phyloP scores from a whole-genome alignment of 2,797 vertebrate genomes.

The Eulemur albifrons region DNA sequence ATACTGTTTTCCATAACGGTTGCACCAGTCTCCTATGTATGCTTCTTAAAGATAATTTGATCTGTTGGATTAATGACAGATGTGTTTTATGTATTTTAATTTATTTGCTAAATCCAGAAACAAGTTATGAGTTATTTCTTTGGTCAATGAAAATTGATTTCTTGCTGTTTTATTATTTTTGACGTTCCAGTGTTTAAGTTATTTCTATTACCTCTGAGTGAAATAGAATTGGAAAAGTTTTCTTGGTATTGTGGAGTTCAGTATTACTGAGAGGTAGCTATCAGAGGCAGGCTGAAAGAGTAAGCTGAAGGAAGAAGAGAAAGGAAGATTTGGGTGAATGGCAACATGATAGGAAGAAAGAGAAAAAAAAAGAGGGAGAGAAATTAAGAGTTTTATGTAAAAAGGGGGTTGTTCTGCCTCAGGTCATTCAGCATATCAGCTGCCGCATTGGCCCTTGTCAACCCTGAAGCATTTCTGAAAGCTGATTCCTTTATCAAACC shows the following conservation, averaged over 20 bases:
- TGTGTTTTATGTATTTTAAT: constrained; percentile 13
- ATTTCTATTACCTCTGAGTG: neutral
- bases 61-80: neutral
- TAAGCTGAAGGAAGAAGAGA: neutral
- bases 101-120: constrained; percentile 18
- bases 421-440: neutral
- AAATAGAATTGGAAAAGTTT: neutral
- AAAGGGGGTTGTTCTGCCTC: neutral
- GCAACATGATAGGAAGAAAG: no score
- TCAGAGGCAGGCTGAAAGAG: neutral
- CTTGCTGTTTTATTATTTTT: neutral
- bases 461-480: neutral
- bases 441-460: neutral
- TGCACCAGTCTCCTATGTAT: neutral
- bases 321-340: neutral
- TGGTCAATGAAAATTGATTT: neutral
- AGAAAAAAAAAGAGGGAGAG: no score
- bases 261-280: neutral
- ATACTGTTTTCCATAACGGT: neutral
- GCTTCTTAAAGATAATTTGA: neutral
- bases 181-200: neutral
- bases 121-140: neutral
- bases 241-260: neutral
- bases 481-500: neutral
- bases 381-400: neutral